Evolutionary conservation across 1,140 invertebrate genomes (phyloP).

Genomic region (Pseudomyrmex flavicornis): DNA sequence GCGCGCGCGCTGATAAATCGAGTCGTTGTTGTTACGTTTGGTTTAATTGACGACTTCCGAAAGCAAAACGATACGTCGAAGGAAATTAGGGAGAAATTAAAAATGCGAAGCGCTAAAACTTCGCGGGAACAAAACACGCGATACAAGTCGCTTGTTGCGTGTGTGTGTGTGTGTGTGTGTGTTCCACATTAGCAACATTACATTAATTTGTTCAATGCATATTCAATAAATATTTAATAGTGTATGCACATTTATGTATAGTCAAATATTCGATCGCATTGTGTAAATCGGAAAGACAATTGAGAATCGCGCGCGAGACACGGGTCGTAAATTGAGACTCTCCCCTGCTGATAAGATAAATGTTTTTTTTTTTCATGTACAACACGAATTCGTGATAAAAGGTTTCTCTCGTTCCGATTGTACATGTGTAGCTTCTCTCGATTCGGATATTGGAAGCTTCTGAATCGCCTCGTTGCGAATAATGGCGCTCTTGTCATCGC

Average conservation of each 20-base stretch:
- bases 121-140: too few species aligned
- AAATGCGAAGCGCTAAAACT: too few species aligned
- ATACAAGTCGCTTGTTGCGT: too few species aligned
- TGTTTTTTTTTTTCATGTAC: slow-evolving; percentile 27
- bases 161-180: too few species aligned
- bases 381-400: slow-evolving; percentile 22
- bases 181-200: too few species aligned
- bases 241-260: too few species aligned
- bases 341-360: slow-evolving; percentile 27
- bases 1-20: neutral
- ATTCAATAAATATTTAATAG: too few species aligned
- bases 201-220: too few species aligned
- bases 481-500: slow-evolving; percentile 14
- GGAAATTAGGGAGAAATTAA: neutral
- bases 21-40: neutral
- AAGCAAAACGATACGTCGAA: neutral
- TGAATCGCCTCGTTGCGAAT: neutral
- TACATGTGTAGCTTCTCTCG: slow-evolving; percentile 10
- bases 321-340: slow-evolving; percentile 15
- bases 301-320: neutral
- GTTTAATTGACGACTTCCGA: neutral
- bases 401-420: slow-evolving; percentile 35
- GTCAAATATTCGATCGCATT: neutral
- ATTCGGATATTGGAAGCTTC: slow-evolving; percentile 15
- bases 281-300: neutral